Evolutionary conservation across 2,888 invertebrate genomes (phyloP).

Genomic region (Drosophila formosana): DNA sequence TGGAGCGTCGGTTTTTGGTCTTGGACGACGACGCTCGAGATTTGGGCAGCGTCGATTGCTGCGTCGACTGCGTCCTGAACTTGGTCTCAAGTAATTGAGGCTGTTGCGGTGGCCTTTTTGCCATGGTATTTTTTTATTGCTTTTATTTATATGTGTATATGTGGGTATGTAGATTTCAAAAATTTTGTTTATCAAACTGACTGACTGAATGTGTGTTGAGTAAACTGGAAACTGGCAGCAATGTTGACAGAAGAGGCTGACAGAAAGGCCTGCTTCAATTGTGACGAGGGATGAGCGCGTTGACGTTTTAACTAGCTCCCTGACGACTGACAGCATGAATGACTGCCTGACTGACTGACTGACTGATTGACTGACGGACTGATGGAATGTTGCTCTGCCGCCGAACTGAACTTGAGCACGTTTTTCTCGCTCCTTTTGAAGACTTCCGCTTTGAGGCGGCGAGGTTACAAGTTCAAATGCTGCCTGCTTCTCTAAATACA

Average conservation of each 20-base stretch:
- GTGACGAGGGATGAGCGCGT: not conserved
- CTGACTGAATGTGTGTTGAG: constrained; percentile 28
- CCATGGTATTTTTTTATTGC: constrained; percentile 23
- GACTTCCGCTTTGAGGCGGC: constrained; percentile 47
- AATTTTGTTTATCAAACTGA: constrained; percentile 25
- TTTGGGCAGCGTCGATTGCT: not conserved
- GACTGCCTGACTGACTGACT: constrained; percentile 16
- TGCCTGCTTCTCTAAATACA: not conserved
- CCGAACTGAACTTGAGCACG: constrained; percentile 61
- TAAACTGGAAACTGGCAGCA: not conserved
- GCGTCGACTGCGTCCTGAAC: not conserved
- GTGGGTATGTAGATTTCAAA: constrained; percentile 20
- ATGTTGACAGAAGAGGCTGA: constrained; percentile 9
- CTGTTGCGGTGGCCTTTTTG: constrained; percentile 11
- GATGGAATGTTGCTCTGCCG: not conserved
- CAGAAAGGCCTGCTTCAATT: constrained; percentile 32
- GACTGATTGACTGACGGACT: not conserved
- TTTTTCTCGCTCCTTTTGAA: constrained; percentile 25
- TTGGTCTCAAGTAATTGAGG: too few relatives aligned
- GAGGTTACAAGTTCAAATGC: constrained; percentile 64
- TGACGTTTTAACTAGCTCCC: constrained; percentile 4
- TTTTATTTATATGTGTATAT: constrained; percentile 8
- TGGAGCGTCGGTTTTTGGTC: constrained; percentile 31
- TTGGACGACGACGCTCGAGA: too few relatives aligned
- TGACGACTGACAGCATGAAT: not conserved